Conservation (phyloP, 2,888 invertebrate species). For the Tiliacea aurago region DNA sequence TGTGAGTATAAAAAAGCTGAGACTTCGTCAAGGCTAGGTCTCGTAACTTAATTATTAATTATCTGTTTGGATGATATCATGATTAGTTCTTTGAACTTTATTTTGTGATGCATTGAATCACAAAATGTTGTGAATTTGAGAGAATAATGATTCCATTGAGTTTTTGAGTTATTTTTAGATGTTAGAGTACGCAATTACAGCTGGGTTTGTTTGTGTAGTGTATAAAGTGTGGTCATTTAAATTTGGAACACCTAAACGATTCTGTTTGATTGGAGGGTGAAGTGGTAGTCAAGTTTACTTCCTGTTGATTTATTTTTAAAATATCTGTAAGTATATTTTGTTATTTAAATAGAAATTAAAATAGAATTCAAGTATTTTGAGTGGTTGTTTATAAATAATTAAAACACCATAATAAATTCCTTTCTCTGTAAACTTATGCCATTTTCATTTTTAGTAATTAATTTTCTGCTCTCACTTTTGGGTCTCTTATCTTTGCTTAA, state of each 20-base stretch:
- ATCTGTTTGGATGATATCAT: slow-evolving; percentile 84
- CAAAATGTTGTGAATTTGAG: slow-evolving; percentile 53
- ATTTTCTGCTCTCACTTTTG: background rate
- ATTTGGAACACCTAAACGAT: slow-evolving; percentile 57
- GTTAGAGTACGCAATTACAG: slow-evolving; percentile 74
- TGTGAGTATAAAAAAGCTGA: slow-evolving; percentile 67
- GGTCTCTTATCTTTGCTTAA: background rate
- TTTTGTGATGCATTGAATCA: slow-evolving; percentile 68
- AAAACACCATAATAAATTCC: background rate
- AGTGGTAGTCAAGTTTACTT: slow-evolving; percentile 52
- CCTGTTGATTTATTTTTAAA: slow-evolving; percentile 42
- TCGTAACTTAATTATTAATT: slow-evolving; percentile 75
- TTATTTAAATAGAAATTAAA: background rate
- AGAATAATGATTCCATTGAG: slow-evolving; percentile 73
- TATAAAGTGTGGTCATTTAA: slow-evolving; percentile 66
- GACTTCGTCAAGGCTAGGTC: slow-evolving; percentile 67
- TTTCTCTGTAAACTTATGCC: background rate
- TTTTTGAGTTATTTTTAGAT: slow-evolving; percentile 84
- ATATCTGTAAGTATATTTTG: slow-evolving; percentile 25
- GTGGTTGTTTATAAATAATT: background rate
- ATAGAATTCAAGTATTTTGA: background rate
- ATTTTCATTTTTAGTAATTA: background rate
- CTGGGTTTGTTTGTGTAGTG: slow-evolving; percentile 78
- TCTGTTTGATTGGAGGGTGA: slow-evolving; percentile 42
- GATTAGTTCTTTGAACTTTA: slow-evolving; percentile 77